These are phyloP conservation scores for Callosobruchus maculatus DNA, from an alignment of 2,888 invertebrate species.

Conservation along the genomic window DNA sequence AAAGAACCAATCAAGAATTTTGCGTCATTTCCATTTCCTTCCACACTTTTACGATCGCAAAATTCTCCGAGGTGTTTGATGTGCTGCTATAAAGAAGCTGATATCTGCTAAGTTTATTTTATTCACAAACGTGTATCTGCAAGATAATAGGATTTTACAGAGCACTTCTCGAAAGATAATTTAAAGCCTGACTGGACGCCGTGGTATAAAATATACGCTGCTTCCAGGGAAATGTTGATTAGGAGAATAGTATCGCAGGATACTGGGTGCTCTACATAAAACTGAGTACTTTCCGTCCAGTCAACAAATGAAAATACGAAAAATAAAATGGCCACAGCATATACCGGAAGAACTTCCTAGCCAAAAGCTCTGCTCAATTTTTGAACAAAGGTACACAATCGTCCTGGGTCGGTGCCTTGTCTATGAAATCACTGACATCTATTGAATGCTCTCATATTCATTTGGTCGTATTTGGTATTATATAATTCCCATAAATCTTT, in stretches of 20 bases:
- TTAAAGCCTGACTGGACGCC: not conserved
- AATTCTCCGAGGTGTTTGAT: not conserved
- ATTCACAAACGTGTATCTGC: not conserved
- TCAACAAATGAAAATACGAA: no score
- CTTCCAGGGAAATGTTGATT: not conserved
- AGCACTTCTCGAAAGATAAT: not conserved
- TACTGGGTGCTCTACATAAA: no score
- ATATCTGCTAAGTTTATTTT: not conserved
- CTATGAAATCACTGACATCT: no score
- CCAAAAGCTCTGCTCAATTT: no score
- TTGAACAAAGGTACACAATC: no score
- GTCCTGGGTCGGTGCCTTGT: no score
- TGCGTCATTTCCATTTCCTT: not conserved
- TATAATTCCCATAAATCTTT: no score
- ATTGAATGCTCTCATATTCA: no score
- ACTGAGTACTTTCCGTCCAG: no score
- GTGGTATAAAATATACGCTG: not conserved
- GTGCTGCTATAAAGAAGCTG: not conserved
- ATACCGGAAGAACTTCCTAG: no score
- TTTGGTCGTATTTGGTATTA: no score
- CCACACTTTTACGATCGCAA: not conserved
- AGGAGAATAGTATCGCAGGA: not conserved
- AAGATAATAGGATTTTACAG: not conserved
- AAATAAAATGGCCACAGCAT: no score
- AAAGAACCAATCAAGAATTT: not conserved